A percentile compares a stretch with the other conserved stretches of the same genome.
Conservation (phyloP, 2,797 vertebrate genomes). For the Sebastolobus alascanus region DNA sequence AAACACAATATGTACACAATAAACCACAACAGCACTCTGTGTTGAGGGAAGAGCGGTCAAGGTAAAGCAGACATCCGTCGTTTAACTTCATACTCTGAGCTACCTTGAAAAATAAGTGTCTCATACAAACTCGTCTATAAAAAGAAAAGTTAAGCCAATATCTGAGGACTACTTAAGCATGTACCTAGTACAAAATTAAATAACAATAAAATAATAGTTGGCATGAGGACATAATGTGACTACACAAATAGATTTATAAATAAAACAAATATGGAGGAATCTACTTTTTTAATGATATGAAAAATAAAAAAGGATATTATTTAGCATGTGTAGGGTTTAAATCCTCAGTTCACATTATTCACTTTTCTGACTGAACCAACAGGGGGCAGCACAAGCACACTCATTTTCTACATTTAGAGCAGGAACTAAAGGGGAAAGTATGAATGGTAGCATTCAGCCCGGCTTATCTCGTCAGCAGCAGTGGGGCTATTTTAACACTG, state of each 20-base stretch:
- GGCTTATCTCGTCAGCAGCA: constrained; percentile 10
- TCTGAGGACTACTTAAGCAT: constrained; percentile 66
- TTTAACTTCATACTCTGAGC: constrained; percentile 73
- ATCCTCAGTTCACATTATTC: constrained; percentile 54
- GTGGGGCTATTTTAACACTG: constrained; percentile 49
- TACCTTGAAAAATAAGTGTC: constrained; percentile 67
- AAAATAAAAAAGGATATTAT: constrained; percentile 46
- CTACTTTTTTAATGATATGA: constrained; percentile 45
- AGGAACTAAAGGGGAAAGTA: constrained; percentile 6
- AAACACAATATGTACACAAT: constrained; percentile 65
- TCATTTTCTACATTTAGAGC: constrained; percentile 7
- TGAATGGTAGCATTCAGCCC: background rate
- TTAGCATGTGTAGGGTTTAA: constrained; percentile 15
- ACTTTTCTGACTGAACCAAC: constrained; percentile 50
- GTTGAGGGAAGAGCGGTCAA: constrained; percentile 46
- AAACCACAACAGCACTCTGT: constrained; percentile 56
- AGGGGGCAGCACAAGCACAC: constrained; percentile 62
- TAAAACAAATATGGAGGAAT: constrained; percentile 55
- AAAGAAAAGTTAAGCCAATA: constrained; percentile 64
- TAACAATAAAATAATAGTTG: constrained; percentile 64
- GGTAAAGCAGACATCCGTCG: constrained; percentile 67
- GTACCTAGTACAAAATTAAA: constrained; percentile 82
- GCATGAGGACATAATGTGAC: constrained; percentile 43
- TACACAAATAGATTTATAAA: constrained; percentile 71
- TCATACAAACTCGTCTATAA: constrained; percentile 73